Conservation (phyloP, 2,888 invertebrate species). For the Hypomecis punctinalis region DNA sequence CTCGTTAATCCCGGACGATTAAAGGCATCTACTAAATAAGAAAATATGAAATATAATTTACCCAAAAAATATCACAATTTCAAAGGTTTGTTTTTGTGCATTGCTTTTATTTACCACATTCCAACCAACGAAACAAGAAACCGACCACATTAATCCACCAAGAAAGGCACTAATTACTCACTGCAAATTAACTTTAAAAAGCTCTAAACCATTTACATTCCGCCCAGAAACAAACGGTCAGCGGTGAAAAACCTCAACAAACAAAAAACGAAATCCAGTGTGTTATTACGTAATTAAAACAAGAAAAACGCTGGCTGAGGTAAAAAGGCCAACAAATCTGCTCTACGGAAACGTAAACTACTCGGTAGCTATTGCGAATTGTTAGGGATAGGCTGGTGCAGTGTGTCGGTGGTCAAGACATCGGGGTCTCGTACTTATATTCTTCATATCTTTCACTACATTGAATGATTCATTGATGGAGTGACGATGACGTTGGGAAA, state of each 20-base stretch:
- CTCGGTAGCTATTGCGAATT: slow-evolving; percentile 72
- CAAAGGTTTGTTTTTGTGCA: too few relatives aligned
- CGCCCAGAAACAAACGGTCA: slow-evolving; percentile 23
- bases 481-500: too few relatives aligned
- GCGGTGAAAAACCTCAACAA: slow-evolving; percentile 24
- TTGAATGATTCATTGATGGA: too few relatives aligned
- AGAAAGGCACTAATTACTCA: slow-evolving; percentile 24
- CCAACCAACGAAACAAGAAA: slow-evolving; percentile 2
- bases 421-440: too few relatives aligned
- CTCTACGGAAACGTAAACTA: slow-evolving; percentile 72
- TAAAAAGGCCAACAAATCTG: slow-evolving; percentile 73
- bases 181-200: slow-evolving; percentile 21
- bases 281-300: slow-evolving; percentile 70
- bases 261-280: slow-evolving; percentile 46
- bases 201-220: slow-evolving; percentile 24
- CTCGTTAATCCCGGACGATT: too few relatives aligned
- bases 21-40: too few relatives aligned
- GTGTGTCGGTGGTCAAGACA: slow-evolving; percentile 42
- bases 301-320: slow-evolving; percentile 59
- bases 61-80: too few relatives aligned
- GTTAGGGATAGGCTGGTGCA: slow-evolving; percentile 61
- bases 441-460: too few relatives aligned
- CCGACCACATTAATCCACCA: slow-evolving; percentile 7
- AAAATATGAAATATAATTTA: too few relatives aligned
- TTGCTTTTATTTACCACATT: neutral